These are phyloP conservation scores for Caenorhabditis latens DNA, from an alignment of 1,140 invertebrate species.

Conservation along the genomic window DNA sequence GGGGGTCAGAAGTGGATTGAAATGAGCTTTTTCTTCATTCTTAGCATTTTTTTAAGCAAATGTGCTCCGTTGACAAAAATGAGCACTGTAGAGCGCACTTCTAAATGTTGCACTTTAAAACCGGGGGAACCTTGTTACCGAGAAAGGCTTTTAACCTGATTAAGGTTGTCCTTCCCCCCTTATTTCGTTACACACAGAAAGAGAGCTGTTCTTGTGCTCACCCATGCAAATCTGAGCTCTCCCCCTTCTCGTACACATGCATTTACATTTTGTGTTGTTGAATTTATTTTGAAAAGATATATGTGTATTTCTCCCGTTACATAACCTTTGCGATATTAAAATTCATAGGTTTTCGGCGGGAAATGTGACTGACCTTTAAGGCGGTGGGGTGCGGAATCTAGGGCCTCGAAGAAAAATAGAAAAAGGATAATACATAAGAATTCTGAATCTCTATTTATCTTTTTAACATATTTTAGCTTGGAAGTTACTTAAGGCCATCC, in stretches of 20 bases:
- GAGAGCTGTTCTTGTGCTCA: conserved; percentile 51
- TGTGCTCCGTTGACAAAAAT: not conserved
- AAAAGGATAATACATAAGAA: too few species aligned
- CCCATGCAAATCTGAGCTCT: conserved; percentile 50
- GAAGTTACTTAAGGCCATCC: too few species aligned
- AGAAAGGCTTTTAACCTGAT: not conserved
- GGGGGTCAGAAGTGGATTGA: conserved; percentile 32
- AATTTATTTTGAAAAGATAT: not conserved
- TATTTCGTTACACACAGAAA: conserved; percentile 3
- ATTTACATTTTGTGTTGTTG: not conserved
- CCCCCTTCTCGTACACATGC: not conserved
- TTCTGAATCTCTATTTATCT: too few species aligned
- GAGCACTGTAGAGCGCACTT: not conserved
- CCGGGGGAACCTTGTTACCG: not conserved
- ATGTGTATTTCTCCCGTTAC: not conserved
- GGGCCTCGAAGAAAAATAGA: too few species aligned
- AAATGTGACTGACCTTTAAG: too few species aligned
- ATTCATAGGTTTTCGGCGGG: too few species aligned
- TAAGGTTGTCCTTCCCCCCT: not conserved
- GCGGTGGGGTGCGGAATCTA: too few species aligned
- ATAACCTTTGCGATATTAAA: not conserved
- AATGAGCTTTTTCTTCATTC: not conserved
- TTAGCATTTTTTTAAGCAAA: not conserved
- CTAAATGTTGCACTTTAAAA: conserved; percentile 7
- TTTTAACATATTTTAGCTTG: too few species aligned